These are phyloP conservation scores for Oreortyx pictus DNA, from an alignment of 2,797 vertebrate species.

Conservation along the genomic window DNA sequence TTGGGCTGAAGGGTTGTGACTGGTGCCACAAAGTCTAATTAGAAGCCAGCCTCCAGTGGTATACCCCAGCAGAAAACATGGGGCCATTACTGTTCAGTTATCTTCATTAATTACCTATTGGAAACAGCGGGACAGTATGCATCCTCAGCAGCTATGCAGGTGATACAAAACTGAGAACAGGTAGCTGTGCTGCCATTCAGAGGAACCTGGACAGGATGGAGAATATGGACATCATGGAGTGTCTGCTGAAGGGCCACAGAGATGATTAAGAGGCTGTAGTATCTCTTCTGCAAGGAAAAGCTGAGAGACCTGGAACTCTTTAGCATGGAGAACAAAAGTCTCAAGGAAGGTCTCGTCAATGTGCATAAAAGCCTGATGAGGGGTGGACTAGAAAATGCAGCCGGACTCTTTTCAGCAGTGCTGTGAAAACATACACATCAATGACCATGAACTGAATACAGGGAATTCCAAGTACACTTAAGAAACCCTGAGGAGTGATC, in stretches of 20 bases:
- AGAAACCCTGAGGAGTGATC: background rate
- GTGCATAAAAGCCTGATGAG: rapidly evolving
- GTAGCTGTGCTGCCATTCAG: background rate
- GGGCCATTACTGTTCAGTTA: background rate
- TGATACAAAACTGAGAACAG: no score
- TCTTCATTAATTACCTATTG: background rate
- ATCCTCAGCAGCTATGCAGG: background rate
- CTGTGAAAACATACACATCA: background rate
- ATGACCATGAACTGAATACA: background rate
- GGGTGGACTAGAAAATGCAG: background rate
- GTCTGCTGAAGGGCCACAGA: background rate
- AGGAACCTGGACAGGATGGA: background rate
- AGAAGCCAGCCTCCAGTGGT: background rate
- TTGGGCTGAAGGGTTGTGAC: background rate
- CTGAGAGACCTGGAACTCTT: no score
- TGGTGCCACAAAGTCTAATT: background rate
- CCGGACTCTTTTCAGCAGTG: background rate
- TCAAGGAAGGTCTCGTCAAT: background rate
- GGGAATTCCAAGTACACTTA: background rate
- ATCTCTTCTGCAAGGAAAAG: no score
- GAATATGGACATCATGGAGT: background rate
- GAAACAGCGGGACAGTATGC: background rate
- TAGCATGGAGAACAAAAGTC: no score
- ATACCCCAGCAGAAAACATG: background rate
- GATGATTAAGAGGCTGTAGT: background rate